Percentiles rank a stretch among this genome's conserved stretches.
Evolutionary conservation across 30 jellyfish, hydroid and myxozoan genomes (phyloP).

Genomic region (Clytia hemisphaerica): DNA sequence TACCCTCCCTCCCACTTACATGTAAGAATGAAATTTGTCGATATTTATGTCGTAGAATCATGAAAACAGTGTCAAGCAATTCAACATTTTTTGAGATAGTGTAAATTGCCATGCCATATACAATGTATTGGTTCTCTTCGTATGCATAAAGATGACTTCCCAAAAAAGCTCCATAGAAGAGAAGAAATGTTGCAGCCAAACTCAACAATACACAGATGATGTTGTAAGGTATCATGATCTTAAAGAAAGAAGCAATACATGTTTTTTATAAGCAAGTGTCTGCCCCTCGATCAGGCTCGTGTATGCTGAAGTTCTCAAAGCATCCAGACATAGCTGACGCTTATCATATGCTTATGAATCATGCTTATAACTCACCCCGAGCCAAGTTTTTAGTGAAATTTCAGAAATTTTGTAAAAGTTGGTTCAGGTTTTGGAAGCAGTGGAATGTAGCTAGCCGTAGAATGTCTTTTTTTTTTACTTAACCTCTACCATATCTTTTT

Average conservation of each 20-base stretch:
- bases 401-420: no score
- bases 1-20: no score
- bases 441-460: no score
- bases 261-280: neutral
- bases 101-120: slow-evolving; percentile 40
- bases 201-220: slow-evolving; percentile 57
- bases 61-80: slow-evolving; percentile 78
- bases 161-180: slow-evolving; percentile 39
- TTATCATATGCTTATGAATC: no score
- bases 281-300: no score
- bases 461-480: no score
- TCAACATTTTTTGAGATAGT: slow-evolving; percentile 64
- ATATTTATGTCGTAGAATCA: slow-evolving; percentile 76
- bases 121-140: slow-evolving; percentile 21
- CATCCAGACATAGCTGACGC: no score
- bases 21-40: slow-evolving; percentile 72
- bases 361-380: no score
- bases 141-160: slow-evolving; percentile 46
- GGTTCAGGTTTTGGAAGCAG: no score
- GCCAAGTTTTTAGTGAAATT: no score
- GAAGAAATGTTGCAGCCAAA: slow-evolving; percentile 11
- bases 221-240: slow-evolving; percentile 64
- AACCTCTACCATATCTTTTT: no score
- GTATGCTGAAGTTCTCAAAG: no score
- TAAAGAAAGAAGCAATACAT: neutral